Base-by-base conservation (phyloP, 2,113 vertebrate species). In the Rhegmatorhina hoffmannsi region DNA sequence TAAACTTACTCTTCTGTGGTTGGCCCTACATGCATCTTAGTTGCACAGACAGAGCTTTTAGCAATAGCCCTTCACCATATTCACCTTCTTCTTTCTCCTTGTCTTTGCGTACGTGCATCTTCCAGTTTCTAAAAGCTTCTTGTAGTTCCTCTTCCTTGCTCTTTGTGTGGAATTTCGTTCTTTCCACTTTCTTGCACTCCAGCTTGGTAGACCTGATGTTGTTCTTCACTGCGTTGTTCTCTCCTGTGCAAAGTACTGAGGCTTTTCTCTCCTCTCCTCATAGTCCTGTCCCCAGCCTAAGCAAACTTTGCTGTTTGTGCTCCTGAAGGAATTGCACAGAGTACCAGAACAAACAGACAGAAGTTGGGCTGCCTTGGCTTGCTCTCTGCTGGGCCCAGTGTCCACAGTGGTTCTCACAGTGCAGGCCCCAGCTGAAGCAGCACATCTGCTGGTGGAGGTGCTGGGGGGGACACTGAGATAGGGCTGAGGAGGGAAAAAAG, bases 261-360 rank as follows among this genome's bases (percentile, higher is more conserved):
- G 52, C 10, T 74, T 78, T 88, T 70, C 19, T 55, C 21, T 70
- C 44, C 5, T 0, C 68, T 89, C 29, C 8, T 58, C 13, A 4
- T 17, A 34, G 44, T 84, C 5, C 8, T 13, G 21, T 68, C 72
- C 24, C 33, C 64, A 84, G 21, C 5, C 28, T 46, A 50, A 75
- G 47, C 33, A 76, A 55, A 89, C 38, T 13, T 31, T 84, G 9
- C 25, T 17, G 26, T 76, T 88, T 19, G 24, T 38, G 20, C 31
- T n/a, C 18, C 68, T n/a, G 72, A 72, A 84, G 44, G 31, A 66
- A 44, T 21, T 29, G 26, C 12, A 29, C 13, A 40, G n/a, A 46
- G 10, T 34, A 56, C 11, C 16, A 17, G 18, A 4, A 3, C 13
- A 50, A 23, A 25, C 7, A 74, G 38, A 17, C 0, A 0, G 0